A percentile compares a stretch with the other conserved stretches of the same genome.
Evolutionary conservation across 2,888 invertebrate genomes (phyloP).

Genomic region (Eristalinus sepulchralis): DNA sequence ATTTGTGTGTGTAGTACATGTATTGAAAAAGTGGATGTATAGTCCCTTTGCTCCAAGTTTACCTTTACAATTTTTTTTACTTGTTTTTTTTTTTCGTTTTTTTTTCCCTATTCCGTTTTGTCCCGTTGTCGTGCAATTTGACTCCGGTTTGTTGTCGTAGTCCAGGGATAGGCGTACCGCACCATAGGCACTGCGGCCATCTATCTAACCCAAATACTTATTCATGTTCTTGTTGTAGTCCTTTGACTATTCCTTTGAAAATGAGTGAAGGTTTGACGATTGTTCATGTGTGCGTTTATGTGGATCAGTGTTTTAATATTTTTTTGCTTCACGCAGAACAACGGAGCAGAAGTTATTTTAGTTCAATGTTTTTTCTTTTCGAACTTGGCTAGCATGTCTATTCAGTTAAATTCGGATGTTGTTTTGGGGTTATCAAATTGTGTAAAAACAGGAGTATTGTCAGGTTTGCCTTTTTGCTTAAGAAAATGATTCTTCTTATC

Average conservation of each 20-base stretch:
- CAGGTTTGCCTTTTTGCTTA: constrained; percentile 46
- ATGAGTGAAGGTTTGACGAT: constrained; percentile 48
- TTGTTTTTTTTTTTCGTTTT: constrained; percentile 9
- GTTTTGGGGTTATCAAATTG: constrained; percentile 68
- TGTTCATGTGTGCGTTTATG: constrained; percentile 8
- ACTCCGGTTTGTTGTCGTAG: constrained; percentile 69
- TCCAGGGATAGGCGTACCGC: constrained; percentile 64
- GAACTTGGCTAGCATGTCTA: constrained; percentile 52
- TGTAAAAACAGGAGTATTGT: constrained; percentile 49
- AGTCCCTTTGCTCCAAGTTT: constrained; percentile 35
- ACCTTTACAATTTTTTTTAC: constrained; percentile 4
- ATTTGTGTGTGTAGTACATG: constrained; percentile 54
- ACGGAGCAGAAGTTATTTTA: constrained; percentile 27
- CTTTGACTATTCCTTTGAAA: constrained; percentile 61
- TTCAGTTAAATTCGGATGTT: constrained; percentile 68
- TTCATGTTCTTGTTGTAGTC: constrained; percentile 56
- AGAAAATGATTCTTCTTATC: constrained; percentile 39
- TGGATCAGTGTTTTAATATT: neutral
- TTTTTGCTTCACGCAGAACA: neutral
- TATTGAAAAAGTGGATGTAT: constrained; percentile 50
- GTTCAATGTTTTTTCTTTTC: constrained; percentile 29
- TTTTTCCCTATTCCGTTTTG: constrained; percentile 43
- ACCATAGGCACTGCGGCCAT: constrained; percentile 58
- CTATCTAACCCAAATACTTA: constrained; percentile 64
- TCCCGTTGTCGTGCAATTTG: constrained; percentile 63